A percentile compares a stretch with the other conserved stretches of the same genome.
Evolutionary conservation across 2,113 vertebrate genomes (phyloP).

Genomic region (Athene noctua): DNA sequence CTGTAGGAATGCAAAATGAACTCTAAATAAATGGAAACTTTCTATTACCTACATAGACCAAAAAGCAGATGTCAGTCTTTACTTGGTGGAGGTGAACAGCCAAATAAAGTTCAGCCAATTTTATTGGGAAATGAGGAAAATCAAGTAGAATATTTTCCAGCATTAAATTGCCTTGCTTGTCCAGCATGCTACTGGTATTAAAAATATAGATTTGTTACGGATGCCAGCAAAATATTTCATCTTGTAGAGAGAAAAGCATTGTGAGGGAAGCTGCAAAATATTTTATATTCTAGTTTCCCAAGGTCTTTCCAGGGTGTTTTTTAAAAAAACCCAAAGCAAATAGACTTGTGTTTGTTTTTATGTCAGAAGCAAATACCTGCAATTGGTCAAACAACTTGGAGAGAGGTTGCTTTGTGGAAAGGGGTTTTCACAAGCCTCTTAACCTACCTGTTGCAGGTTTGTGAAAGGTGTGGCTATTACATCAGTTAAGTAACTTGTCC

Average conservation of each 20-base stretch:
- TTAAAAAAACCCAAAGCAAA: not conserved
- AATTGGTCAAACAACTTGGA: not conserved
- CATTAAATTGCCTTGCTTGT: constrained; percentile 31
- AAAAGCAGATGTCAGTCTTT: constrained; percentile 61
- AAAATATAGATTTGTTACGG: constrained; percentile 31
- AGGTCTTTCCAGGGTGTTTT: not conserved
- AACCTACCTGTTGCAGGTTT: not conserved
- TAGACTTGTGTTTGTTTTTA: not conserved
- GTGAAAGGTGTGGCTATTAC: not conserved
- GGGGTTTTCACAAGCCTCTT: not conserved
- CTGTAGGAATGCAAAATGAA: not conserved
- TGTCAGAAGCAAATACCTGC: not conserved
- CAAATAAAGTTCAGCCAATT: constrained; percentile 65
- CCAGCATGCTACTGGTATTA: constrained; percentile 24
- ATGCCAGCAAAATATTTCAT: not conserved
- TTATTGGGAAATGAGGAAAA: constrained; percentile 59
- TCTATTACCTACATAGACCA: constrained; percentile 16
- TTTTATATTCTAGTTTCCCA: constrained; percentile 8
- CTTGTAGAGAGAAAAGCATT: not conserved
- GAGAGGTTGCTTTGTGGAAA: not conserved
- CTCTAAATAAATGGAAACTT: constrained; percentile 46
- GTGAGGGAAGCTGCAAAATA: constrained; percentile 19
- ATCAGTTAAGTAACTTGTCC: not conserved
- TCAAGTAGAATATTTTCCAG: constrained; percentile 44
- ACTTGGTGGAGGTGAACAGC: constrained; percentile 41